Evolutionary conservation across 1,140 invertebrate species (phyloP).

Genomic region (Dinoponera quadriceps): DNA sequence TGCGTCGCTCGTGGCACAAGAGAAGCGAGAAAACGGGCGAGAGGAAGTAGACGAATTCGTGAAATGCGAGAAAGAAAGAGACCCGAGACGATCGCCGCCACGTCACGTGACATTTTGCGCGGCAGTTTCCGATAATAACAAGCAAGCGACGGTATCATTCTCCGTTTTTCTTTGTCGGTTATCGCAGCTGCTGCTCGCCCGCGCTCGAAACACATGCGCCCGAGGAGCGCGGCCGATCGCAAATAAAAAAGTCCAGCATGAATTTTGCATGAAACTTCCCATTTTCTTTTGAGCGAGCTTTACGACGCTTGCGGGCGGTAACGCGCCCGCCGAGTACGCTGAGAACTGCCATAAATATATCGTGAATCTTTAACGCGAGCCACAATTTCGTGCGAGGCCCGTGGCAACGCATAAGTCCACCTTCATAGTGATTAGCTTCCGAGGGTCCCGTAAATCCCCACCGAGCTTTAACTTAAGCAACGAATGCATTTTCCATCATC

Average conservation of each 20-base stretch:
- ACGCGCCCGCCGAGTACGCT: too few species aligned
- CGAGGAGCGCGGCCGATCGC: too few species aligned
- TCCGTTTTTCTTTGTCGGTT: not conserved
- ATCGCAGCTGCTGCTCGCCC: not conserved
- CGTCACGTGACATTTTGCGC: not conserved
- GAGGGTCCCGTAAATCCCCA: not conserved
- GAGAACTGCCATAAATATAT: not conserved
- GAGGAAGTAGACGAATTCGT: not conserved
- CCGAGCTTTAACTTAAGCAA: not conserved
- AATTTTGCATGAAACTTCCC: slow-evolving; percentile 13
- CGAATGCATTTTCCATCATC: not conserved
- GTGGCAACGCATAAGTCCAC: not conserved
- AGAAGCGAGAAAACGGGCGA: not conserved
- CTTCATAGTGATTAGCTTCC: not conserved
- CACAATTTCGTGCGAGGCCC: not conserved
- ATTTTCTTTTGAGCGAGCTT: not conserved
- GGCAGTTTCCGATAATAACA: not conserved
- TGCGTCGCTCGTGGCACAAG: not conserved
- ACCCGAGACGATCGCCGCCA: not conserved
- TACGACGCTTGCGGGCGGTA: not conserved
- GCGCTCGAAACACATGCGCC: too few species aligned
- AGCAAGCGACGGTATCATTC: too few species aligned
- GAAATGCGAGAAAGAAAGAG: not conserved
- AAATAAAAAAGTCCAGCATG: not conserved
- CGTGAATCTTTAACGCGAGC: not conserved